Percentiles rank a stretch among this genome's conserved stretches.
These are phyloP conservation scores for Sminthopsis crassicaudata DNA, from an alignment of 2,113 vertebrate genomes.

Conservation along the genomic window DNA sequence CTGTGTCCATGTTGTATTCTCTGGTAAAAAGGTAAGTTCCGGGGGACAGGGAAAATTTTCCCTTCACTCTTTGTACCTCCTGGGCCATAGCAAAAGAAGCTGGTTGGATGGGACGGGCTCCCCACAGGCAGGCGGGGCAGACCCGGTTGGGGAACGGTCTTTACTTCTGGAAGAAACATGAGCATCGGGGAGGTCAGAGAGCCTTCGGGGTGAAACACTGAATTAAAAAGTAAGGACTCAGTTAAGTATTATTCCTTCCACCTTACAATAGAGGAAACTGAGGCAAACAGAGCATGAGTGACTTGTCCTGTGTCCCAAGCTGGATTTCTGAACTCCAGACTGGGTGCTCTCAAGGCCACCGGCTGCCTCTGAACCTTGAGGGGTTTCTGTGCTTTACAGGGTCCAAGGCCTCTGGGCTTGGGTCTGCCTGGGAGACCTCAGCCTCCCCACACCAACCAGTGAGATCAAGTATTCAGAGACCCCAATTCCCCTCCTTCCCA, in stretches of 20 bases:
- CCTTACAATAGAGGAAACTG: not conserved
- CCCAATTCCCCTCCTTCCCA: not conserved
- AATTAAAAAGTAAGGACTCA: not conserved
- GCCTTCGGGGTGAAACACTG: not conserved
- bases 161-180: not conserved
- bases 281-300: not conserved
- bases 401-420: not conserved
- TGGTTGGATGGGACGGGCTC: not conserved
- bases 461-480: not conserved
- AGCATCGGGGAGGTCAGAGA: not conserved
- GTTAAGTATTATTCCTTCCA: not conserved
- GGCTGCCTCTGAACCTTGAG: not conserved
- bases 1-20: not conserved
- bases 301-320: not conserved
- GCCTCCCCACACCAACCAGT: not conserved
- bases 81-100: not conserved
- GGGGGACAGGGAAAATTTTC: not conserved
- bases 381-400: not conserved
- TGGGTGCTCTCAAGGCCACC: not conserved
- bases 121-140: rapidly evolving
- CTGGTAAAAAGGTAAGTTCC: not conserved
- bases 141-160: not conserved
- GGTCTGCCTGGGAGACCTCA: not conserved
- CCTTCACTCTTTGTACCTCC: not conserved
- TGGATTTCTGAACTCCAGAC: not conserved